Evolutionary conservation across 2,797 vertebrate species (phyloP).

Genomic region (Capromys pilorides): DNA sequence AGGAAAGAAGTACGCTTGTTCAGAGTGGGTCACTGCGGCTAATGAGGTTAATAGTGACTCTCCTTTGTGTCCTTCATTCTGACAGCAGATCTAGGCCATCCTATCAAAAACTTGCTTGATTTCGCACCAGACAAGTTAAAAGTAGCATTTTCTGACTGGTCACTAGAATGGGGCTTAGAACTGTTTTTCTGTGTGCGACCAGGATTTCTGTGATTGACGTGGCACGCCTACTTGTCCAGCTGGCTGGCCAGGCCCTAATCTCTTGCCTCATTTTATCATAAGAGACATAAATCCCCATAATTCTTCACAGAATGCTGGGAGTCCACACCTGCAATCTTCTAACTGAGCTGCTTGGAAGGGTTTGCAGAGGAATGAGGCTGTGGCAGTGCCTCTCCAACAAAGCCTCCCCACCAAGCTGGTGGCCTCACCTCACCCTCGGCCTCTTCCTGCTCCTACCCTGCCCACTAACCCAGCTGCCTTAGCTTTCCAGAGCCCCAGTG

Average conservation of each 20-base stretch:
- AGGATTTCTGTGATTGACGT: background rate
- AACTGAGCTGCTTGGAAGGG: background rate
- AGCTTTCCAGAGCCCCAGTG: background rate
- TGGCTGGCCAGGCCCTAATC: background rate
- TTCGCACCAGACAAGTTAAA: background rate
- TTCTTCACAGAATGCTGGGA: background rate
- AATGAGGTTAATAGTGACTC: background rate
- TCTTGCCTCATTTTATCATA: background rate
- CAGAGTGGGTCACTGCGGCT: background rate
- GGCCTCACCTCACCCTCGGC: background rate
- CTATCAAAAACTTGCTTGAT: background rate
- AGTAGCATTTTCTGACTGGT: background rate
- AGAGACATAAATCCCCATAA: background rate
- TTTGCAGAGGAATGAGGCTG: background rate
- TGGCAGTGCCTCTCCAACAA: background rate
- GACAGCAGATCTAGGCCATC: background rate
- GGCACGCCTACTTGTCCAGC: background rate
- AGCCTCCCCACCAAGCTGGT: background rate
- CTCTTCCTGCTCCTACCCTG: no score
- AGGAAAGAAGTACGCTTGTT: background rate
- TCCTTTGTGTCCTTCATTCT: background rate
- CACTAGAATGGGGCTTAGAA: background rate
- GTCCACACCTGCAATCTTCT: background rate
- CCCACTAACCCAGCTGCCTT: background rate
- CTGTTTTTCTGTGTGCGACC: background rate